Conservation (phyloP, 2,113 vertebrate species). For the Ceyx margarethae region DNA sequence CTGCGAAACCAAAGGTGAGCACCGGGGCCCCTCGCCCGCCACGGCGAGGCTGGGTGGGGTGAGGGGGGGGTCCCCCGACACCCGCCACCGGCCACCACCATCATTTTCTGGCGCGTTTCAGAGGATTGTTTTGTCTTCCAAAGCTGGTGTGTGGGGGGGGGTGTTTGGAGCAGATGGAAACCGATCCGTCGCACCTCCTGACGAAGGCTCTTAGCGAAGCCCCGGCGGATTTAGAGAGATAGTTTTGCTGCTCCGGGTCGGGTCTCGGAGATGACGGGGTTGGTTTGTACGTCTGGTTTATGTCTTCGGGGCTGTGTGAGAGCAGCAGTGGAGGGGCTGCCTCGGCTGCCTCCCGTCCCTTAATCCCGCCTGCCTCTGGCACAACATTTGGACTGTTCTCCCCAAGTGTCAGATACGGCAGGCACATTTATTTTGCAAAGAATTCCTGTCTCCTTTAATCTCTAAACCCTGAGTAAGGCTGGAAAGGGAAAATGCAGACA, state of each 20-base stretch:
- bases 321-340: slow-evolving; percentile 22
- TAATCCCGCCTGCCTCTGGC: slow-evolving; percentile 53
- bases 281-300: slow-evolving; percentile 32
- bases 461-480: slow-evolving; percentile 23
- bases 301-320: slow-evolving; percentile 30
- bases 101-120: slow-evolving; percentile 20
- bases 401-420: slow-evolving; percentile 32
- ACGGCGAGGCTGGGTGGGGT: too few species aligned
- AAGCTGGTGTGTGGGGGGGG: background rate
- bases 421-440: background rate
- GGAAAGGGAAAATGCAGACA: slow-evolving; percentile 45
- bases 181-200: background rate
- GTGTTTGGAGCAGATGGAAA: slow-evolving; percentile 24
- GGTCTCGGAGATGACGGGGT: slow-evolving; percentile 12
- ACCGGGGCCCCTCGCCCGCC: too few species aligned
- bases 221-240: background rate
- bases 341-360: slow-evolving; percentile 34
- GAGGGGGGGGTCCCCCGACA: too few species aligned
- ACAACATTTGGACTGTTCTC: slow-evolving; percentile 32
- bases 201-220: background rate
- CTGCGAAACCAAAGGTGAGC: slow-evolving; percentile 91
- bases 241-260: background rate
- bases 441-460: slow-evolving; percentile 47
- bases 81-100: too few species aligned
- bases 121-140: slow-evolving; percentile 35